These are phyloP conservation scores for Ochotona princeps DNA, from an alignment of 2,113 vertebrate species.

Conservation along the genomic window DNA sequence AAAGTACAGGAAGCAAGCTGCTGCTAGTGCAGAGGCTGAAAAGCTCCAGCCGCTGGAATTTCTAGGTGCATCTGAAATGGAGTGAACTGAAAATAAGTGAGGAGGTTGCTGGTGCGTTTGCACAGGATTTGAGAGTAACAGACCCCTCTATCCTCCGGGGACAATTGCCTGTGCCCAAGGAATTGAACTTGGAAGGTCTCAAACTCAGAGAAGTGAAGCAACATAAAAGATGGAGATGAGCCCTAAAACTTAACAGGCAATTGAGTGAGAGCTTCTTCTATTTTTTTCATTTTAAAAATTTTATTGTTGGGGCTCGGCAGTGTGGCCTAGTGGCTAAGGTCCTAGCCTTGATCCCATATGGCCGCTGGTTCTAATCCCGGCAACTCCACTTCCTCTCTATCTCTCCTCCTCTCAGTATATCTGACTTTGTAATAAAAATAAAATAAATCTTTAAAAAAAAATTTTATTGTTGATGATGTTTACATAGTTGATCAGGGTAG, in stretches of 20 bases:
- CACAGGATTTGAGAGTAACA: not conserved
- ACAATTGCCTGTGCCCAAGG: not conserved
- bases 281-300: too few species aligned
- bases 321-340: too few species aligned
- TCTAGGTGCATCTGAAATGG: not conserved
- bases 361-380: too few species aligned
- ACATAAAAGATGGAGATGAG: not conserved
- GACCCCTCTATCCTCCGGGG: not conserved
- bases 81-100: not conserved
- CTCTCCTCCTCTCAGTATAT: too few species aligned
- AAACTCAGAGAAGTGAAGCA: not conserved
- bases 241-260: not conserved
- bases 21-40: not conserved
- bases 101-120: not conserved
- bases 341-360: too few species aligned
- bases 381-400: too few species aligned
- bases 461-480: too few species aligned
- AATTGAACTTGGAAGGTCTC: not conserved
- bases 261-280: slow-evolving; percentile 1
- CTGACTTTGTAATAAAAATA: too few species aligned
- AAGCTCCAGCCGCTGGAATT: not conserved
- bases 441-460: too few species aligned
- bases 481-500: too few species aligned
- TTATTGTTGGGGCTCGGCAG: too few species aligned
- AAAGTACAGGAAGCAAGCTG: not conserved